Evolutionary conservation across 2,888 invertebrate species (phyloP), one percentile per base, ranked within the genome.

Genomic region (Pocota personata): DNA sequence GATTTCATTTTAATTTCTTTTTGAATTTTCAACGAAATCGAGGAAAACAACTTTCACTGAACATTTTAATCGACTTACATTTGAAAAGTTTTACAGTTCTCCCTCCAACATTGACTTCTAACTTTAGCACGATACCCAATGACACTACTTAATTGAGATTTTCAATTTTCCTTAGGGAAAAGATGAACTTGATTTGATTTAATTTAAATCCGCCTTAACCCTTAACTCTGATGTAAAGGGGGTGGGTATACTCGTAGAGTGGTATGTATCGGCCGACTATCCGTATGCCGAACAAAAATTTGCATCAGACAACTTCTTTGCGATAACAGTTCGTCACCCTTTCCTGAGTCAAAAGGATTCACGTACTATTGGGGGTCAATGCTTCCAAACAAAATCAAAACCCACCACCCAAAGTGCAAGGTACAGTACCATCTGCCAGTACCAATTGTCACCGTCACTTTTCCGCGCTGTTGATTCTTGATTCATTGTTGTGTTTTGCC

Each of bases 131-230:
- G 21, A 48, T 21, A 19, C 21, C 21, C 48, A 12, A 48, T 48
- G 48, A 48, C 57, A 35, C 57, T 19, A 35, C 57, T 19, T 37
- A 57, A 35, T 57, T 57, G 55, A 10, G 30, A 55, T 32, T 55
- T 55, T n/a, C 55, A 55, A 32, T 55, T 55, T 32, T 16, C 30
- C 55, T 55, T 14, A 30, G 12, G 30, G 30, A 14, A 27, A 16
- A 27, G 10, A 52, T 30, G 32, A 55, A 32, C 55, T 32, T 12
- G 32, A 32, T 16, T 55, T 52, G 37, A 7, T 2, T 32, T 37
- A 8, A 2, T n/a, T 37, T n/a, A 12, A 37, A 3, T 37, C 14
- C 5, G 14, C 6, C 14, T n/a, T 6, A n/a, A 3, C 16, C 16
- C 8, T 8, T 30, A 30, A n/a, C 4, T 8, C 12, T 2, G 24